Evolutionary conservation across 2,888 invertebrate species (phyloP).

Genomic region (Nomada goodeniana): DNA sequence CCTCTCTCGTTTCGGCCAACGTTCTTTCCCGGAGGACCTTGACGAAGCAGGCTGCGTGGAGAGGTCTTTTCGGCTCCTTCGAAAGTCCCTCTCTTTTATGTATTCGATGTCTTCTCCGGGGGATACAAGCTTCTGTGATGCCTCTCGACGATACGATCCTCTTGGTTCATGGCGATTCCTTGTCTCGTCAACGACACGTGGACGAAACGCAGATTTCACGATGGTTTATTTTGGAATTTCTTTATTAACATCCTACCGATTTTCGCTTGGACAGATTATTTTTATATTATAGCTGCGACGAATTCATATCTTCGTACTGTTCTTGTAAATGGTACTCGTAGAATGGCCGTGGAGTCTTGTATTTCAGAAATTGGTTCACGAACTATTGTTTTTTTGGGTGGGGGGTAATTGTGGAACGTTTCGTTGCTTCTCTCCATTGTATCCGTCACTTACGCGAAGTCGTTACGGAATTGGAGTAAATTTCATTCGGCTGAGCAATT

Average conservation of each 20-base stretch:
- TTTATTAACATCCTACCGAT: too few species aligned
- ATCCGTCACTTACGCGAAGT: neutral
- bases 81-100: constrained; percentile 56
- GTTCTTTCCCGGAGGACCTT: constrained; percentile 66
- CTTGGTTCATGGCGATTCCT: neutral
- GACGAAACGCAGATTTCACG: constrained; percentile 16
- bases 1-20: constrained; percentile 63
- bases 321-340: too few species aligned
- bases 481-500: constrained; percentile 1
- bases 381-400: too few species aligned
- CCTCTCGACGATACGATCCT: constrained; percentile 5
- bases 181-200: constrained; percentile 34
- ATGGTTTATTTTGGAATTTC: neutral
- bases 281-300: too few species aligned
- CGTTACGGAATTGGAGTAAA: neutral
- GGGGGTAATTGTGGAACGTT: neutral
- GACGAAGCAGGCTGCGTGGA: constrained; percentile 56
- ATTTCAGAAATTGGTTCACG: too few species aligned
- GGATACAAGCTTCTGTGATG: constrained; percentile 38
- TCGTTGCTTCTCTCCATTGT: neutral
- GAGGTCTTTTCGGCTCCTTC: constrained; percentile 60
- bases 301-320: too few species aligned
- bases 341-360: too few species aligned
- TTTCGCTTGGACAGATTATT: too few species aligned
- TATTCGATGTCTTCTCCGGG: constrained; percentile 36